A percentile compares a stretch with the other conserved stretches of the same genome.
Conservation (phyloP, 2,113 vertebrate genomes). For the Silurus asotus region DNA sequence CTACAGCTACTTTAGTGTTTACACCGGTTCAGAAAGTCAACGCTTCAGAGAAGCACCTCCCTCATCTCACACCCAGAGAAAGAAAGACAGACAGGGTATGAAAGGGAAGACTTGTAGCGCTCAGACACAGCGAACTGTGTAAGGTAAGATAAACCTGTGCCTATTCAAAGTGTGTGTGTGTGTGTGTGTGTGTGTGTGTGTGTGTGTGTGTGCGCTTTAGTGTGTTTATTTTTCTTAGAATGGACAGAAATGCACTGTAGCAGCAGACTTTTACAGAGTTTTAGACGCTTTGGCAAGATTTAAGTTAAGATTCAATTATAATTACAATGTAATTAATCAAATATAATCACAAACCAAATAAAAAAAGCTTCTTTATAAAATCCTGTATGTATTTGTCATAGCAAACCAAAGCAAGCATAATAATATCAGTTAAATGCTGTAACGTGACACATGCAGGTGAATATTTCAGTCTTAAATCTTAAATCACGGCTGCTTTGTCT, state of each 20-base stretch:
- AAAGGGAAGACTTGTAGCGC: not conserved
- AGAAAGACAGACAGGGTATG: slow-evolving; percentile 10
- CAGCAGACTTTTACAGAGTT: not conserved
- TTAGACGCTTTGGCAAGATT: not conserved
- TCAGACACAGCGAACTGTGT: slow-evolving; percentile 3
- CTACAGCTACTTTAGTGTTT: slow-evolving; percentile 16
- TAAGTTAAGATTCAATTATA: not conserved
- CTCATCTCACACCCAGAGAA: not conserved
- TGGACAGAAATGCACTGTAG: not conserved
- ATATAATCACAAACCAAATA: not conserved
- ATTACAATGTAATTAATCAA: not conserved
- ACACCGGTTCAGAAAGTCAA: not conserved
- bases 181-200: too few relatives aligned
- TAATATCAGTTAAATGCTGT: not conserved
- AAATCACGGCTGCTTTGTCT: not conserved
- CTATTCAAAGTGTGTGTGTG: slow-evolving; percentile 18
- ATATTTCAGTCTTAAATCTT: not conserved
- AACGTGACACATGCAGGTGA: not conserved
- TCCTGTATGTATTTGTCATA: not conserved
- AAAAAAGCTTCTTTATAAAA: not conserved
- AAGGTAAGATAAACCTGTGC: slow-evolving; percentile 36
- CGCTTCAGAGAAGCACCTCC: slow-evolving; percentile 20
- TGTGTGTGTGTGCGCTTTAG: too few relatives aligned
- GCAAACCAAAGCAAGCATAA: not conserved
- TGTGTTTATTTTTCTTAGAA: not conserved